Conservation (phyloP, 2,113 vertebrate genomes). For the Cyprinodon tularosa region DNA sequence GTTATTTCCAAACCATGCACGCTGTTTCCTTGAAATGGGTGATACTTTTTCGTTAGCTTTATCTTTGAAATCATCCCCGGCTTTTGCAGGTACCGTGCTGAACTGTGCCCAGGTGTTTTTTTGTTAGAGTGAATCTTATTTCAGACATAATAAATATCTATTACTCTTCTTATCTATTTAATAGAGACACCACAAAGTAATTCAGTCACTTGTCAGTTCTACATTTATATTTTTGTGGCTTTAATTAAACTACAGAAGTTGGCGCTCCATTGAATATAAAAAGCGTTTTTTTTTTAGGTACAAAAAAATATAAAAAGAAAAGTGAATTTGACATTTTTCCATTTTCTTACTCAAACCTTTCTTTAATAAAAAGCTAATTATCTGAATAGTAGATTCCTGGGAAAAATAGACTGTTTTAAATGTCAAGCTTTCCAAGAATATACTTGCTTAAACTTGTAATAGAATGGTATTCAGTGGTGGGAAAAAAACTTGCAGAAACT, state of each 20-base stretch:
- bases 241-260: background rate
- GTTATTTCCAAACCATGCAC: too few relatives aligned
- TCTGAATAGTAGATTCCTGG: background rate
- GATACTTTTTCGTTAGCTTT: too few relatives aligned
- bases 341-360: background rate
- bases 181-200: too few relatives aligned
- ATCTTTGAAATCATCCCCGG: too few relatives aligned
- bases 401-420: background rate
- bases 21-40: too few relatives aligned
- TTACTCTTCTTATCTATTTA: too few relatives aligned
- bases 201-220: too few relatives aligned
- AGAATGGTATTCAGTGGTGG: background rate
- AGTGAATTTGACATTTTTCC: background rate
- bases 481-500: constrained; percentile 1
- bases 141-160: too few relatives aligned
- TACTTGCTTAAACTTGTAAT: background rate
- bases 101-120: too few relatives aligned
- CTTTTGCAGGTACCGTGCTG: too few relatives aligned
- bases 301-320: background rate
- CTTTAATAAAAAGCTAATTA: background rate
- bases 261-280: background rate
- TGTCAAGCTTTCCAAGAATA: background rate
- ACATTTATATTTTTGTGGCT: too few relatives aligned
- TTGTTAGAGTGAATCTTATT: too few relatives aligned
- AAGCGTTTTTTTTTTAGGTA: background rate